Evolutionary conservation across 1,140 invertebrate genomes (phyloP).

Genomic region (Leucophenga varia): DNA sequence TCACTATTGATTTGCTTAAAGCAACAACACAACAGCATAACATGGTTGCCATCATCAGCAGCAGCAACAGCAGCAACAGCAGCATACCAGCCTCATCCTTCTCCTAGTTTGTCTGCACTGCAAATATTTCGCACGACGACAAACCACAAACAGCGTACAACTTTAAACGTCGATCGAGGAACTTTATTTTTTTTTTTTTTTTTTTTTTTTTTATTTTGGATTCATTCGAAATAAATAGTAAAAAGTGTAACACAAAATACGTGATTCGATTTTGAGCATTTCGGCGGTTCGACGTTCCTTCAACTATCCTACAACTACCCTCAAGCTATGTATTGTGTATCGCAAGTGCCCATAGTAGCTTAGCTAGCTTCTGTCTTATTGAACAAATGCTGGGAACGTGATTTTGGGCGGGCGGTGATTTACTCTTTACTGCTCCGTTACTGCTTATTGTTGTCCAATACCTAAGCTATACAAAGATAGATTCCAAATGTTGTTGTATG

Average conservation of each 20-base stretch:
- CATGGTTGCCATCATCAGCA: slow-evolving; percentile 51
- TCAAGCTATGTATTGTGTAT: no score
- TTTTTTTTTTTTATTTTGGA: no score
- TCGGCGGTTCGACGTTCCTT: no score
- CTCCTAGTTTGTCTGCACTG: not conserved
- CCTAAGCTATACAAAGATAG: slow-evolving; percentile 7
- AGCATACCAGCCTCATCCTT: slow-evolving; percentile 1
- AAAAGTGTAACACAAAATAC: slow-evolving; percentile 53
- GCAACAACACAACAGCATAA: slow-evolving; percentile 20
- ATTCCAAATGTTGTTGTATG: slow-evolving; percentile 9
- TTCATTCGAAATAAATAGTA: no score
- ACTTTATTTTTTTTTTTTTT: not conserved
- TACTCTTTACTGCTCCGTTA: no score
- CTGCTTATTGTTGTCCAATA: slow-evolving; percentile 31
- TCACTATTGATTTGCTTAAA: no score
- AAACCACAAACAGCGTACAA: no score
- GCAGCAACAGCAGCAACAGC: no score
- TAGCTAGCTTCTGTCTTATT: not conserved
- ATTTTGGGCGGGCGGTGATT: slow-evolving; percentile 47
- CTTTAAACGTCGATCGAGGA: no score
- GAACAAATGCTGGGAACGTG: slow-evolving; percentile 40
- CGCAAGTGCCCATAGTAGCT: not conserved
- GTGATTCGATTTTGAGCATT: slow-evolving; percentile 44
- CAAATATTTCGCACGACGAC: slow-evolving; percentile 29
- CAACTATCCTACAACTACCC: no score